A percentile compares a stretch with the other conserved stretches of the same genome.
These are phyloP conservation scores for Drosophila prolongata DNA, from an alignment of 2,888 invertebrate genomes.

Conservation along the genomic window DNA sequence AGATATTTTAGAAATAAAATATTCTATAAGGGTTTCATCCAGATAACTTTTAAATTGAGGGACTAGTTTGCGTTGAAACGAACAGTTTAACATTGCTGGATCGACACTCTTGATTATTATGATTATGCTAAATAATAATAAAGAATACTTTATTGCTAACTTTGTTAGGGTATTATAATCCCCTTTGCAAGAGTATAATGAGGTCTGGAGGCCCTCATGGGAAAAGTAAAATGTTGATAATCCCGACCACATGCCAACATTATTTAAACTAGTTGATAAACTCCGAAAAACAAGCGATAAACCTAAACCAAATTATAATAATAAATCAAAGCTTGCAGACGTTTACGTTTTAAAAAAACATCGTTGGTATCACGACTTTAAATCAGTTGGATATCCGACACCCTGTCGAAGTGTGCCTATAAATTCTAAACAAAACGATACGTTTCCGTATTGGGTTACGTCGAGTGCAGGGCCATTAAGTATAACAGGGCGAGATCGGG, in stretches of 20 bases:
- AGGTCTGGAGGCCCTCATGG: slow-evolving; percentile 29
- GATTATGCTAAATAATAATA: no score
- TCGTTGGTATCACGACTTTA: slow-evolving; percentile 20
- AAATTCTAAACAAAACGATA: slow-evolving; percentile 32
- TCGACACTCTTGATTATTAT: no score
- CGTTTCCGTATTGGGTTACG: slow-evolving; percentile 43
- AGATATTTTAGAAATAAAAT: no score
- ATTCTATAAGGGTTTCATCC: no score
- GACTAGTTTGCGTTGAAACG: no score
- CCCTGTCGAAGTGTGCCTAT: slow-evolving; percentile 12
- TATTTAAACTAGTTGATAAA: slow-evolving; percentile 20
- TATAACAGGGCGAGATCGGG: slow-evolving; percentile 24
- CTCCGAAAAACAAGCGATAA: slow-evolving; percentile 3
- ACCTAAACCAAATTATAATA: slow-evolving; percentile 4
- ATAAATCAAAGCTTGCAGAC: slow-evolving; percentile 24
- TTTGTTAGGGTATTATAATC: no score
- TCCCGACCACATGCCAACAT: slow-evolving; percentile 29
- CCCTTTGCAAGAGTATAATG: no score
- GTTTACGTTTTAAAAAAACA: slow-evolving; percentile 30
- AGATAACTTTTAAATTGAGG: no score
- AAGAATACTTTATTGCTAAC: no score
- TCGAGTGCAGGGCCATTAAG: slow-evolving; percentile 30
- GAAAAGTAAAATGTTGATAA: slow-evolving; percentile 42
- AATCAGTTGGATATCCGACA: slow-evolving; percentile 31
- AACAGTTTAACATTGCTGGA: no score